Evolutionary conservation across 1,140 invertebrate species (phyloP).

Genomic region (Zeugodacus cucurbitae): DNA sequence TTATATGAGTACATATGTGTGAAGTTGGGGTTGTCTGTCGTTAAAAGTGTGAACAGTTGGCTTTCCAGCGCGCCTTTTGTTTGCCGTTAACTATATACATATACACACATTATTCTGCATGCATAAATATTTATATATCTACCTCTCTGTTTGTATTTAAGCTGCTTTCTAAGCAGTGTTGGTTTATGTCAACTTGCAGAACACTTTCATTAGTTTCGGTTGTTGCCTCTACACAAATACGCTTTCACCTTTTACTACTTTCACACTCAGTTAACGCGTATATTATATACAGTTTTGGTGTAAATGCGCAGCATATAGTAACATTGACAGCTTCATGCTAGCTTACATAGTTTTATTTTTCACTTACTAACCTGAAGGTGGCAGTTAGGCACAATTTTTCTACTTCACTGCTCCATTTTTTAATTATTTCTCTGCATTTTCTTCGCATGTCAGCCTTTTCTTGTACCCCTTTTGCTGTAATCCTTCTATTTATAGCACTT

Average conservation of each 20-base stretch:
- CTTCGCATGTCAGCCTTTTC: no score
- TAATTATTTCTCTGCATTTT: background rate
- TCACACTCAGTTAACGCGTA: background rate
- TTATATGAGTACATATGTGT: background rate
- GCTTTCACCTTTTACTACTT: background rate
- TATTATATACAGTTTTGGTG: background rate
- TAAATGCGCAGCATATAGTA: background rate
- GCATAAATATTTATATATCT: no score
- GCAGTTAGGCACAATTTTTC: background rate
- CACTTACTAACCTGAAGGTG: background rate
- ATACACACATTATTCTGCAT: no score
- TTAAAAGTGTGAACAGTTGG: slow-evolving; percentile 25
- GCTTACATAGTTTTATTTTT: background rate
- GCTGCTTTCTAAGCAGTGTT: background rate
- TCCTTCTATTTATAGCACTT: no score
- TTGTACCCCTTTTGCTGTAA: no score
- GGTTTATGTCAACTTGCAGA: background rate
- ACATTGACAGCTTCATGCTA: background rate
- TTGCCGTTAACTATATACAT: background rate
- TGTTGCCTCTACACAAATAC: background rate
- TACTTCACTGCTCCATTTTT: background rate
- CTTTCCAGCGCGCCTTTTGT: slow-evolving; percentile 27
- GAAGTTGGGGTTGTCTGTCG: background rate
- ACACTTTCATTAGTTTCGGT: slow-evolving; percentile 28
- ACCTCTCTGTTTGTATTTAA: background rate